Evolutionary conservation across 1,140 invertebrate genomes (phyloP).

Genomic region (Drosophila erecta): DNA sequence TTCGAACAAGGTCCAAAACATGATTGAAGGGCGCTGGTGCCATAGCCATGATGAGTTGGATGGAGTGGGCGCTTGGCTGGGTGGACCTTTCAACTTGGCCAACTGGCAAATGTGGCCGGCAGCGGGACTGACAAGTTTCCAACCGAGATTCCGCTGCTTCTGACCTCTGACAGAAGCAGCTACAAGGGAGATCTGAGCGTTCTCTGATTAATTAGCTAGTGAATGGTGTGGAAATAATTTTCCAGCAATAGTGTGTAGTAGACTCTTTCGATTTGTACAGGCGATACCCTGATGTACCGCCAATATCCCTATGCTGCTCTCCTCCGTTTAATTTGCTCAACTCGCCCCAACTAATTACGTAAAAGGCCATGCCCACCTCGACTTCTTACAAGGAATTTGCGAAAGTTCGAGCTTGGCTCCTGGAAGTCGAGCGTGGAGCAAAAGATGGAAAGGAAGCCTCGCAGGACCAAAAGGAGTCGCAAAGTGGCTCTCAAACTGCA

Average conservation of each 20-base stretch:
- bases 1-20: constrained; percentile 42
- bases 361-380: constrained; percentile 5
- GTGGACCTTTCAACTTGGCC: constrained; percentile 22
- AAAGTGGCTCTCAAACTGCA: constrained; percentile 30
- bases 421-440: constrained; percentile 15
- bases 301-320: not conserved
- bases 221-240: too few relatives aligned
- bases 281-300: not conserved
- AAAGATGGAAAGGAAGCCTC: constrained; percentile 5
- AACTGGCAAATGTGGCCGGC: constrained; percentile 17
- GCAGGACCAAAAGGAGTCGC: constrained; percentile 7
- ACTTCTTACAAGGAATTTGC: constrained; percentile 28
- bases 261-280: not conserved
- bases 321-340: not conserved
- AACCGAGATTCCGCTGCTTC: constrained; percentile 10
- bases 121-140: constrained; percentile 1
- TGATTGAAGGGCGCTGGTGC: constrained; percentile 40
- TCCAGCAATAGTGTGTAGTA: too few relatives aligned
- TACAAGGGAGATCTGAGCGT: not conserved
- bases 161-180: not conserved
- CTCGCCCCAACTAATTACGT: constrained; percentile 31
- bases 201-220: not conserved
- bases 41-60: not conserved
- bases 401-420: constrained; percentile 39
- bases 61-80: not conserved